Evolutionary conservation across 2,113 vertebrate species (phyloP).

Genomic region (Zosterops hypoxanthus): DNA sequence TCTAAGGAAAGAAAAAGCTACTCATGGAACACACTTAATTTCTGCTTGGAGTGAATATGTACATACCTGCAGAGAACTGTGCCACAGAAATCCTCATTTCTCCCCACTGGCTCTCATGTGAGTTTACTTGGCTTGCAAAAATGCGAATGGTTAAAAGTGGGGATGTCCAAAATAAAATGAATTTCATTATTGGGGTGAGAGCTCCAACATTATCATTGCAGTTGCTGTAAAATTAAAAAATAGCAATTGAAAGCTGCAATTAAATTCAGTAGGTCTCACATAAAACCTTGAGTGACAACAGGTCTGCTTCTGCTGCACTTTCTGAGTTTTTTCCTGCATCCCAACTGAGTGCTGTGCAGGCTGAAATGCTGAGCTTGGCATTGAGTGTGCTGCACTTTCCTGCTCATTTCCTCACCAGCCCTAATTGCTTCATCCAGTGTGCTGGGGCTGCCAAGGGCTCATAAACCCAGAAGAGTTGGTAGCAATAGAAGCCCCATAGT

Average conservation of each 20-base stretch:
- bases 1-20: neutral
- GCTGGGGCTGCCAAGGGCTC: neutral
- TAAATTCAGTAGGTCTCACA: neutral
- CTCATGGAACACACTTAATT: neutral
- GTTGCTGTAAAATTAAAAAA: neutral
- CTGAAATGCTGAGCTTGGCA: neutral
- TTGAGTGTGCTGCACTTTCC: rapidly evolving
- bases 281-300: neutral
- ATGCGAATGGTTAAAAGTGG: neutral
- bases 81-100: neutral
- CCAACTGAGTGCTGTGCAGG: rapidly evolving
- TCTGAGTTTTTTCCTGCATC: neutral
- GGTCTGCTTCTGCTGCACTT: neutral
- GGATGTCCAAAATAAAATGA: neutral
- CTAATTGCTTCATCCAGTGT: neutral
- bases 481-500: neutral
- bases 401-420: neutral
- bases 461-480: neutral
- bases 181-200: neutral
- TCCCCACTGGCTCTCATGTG: neutral
- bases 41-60: neutral
- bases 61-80: neutral
- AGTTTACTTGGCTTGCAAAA: neutral
- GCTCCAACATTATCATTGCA: neutral
- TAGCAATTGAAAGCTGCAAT: neutral